Conservation (phyloP, 2,888 invertebrate genomes). For the Drosophila histrio region DNA sequence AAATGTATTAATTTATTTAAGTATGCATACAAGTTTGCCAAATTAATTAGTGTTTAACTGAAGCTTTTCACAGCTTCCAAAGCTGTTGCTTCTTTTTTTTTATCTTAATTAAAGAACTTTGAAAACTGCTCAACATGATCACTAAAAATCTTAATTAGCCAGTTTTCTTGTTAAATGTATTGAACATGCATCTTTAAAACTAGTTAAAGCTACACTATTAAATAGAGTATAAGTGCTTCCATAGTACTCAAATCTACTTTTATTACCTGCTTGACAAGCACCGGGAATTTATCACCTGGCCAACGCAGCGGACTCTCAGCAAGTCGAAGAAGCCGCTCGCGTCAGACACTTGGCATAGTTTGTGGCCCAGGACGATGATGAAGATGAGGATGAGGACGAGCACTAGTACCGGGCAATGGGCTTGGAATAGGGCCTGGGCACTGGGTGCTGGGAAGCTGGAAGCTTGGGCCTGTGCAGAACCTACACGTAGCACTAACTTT, state of each 20-base stretch:
- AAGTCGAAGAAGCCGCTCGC: slow-evolving; percentile 34
- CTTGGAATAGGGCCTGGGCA: slow-evolving; percentile 25
- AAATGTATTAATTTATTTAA: too few species aligned
- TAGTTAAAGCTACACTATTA: slow-evolving; percentile 7
- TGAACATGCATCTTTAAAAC: not conserved
- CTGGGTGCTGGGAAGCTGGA: slow-evolving; percentile 4
- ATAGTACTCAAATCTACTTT: slow-evolving; percentile 54
- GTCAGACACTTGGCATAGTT: slow-evolving; percentile 79
- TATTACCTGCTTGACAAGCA: slow-evolving; percentile 62
- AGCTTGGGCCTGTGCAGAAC: slow-evolving; percentile 23
- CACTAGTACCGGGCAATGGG: slow-evolving; percentile 9
- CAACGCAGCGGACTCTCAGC: slow-evolving; percentile 40
- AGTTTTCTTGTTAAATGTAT: not conserved
- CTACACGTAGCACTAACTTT: slow-evolving; percentile 79
- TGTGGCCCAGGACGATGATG: slow-evolving; percentile 40
- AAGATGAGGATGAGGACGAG: not conserved
- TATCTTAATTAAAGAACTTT: too few species aligned
- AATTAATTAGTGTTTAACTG: too few species aligned
- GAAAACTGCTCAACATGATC: not conserved
- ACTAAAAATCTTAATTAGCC: not conserved
- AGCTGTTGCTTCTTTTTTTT: not conserved
- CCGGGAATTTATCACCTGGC: slow-evolving; percentile 75
- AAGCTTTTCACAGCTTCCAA: too few species aligned
- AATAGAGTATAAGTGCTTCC: slow-evolving; percentile 41
- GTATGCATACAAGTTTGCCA: too few species aligned